Evolutionary conservation across 2,888 invertebrate genomes (phyloP).

Genomic region (Nasonovia ribisnigri): DNA sequence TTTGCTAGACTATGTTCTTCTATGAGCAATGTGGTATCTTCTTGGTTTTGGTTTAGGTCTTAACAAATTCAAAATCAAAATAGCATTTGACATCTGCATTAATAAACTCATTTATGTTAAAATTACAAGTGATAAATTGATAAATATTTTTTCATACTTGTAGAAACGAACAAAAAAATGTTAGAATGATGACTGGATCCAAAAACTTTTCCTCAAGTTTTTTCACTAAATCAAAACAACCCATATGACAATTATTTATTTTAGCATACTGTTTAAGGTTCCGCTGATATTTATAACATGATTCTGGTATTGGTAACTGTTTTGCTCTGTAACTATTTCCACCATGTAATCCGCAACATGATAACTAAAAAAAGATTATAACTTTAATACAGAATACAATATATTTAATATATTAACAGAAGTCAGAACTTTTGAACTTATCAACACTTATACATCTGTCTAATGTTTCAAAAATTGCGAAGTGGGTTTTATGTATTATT

Average conservation of each 20-base stretch:
- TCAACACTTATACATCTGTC: not conserved
- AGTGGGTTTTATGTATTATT: not conserved
- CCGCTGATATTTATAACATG: not conserved
- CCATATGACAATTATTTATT: not conserved
- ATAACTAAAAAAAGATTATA: constrained; percentile 24
- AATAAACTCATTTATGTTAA: not conserved
- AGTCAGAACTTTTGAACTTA: not conserved
- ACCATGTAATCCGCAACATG: constrained; percentile 55
- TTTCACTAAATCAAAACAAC: constrained; percentile 50
- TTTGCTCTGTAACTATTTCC: constrained; percentile 54
- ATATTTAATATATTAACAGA: not conserved
- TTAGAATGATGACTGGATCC: constrained; percentile 53
- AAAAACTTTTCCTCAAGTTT: constrained; percentile 43
- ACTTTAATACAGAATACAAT: not conserved
- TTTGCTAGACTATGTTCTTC: not conserved
- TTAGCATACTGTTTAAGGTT: not conserved
- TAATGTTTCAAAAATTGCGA: not conserved
- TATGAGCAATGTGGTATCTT: constrained; percentile 42
- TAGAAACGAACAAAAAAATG: constrained; percentile 55
- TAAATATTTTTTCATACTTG: constrained; percentile 43
- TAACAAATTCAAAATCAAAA: constrained; percentile 51
- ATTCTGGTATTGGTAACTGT: constrained; percentile 33
- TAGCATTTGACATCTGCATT: constrained; percentile 50
- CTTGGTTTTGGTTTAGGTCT: constrained; percentile 57
- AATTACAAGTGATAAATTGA: not conserved